Conservation (phyloP, 2,888 invertebrate genomes). For the Megaustenia siamemsis region DNA sequence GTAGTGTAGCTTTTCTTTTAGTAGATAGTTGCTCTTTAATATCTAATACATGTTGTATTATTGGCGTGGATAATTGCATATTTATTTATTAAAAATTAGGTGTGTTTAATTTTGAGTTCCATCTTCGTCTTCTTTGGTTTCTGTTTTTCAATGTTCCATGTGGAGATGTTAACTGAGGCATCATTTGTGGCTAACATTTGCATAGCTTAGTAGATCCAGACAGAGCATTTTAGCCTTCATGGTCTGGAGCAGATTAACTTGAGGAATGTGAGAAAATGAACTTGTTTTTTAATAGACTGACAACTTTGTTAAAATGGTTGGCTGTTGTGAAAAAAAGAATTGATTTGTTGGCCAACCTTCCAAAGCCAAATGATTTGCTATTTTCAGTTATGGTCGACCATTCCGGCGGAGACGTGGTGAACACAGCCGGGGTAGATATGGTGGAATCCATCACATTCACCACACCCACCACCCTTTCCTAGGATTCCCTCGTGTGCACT, state of each 20-base stretch:
- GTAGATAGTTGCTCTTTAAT: too few relatives aligned
- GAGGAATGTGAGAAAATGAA: background rate
- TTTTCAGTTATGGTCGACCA: slow-evolving; percentile 55
- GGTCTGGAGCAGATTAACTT: slow-evolving; percentile 21
- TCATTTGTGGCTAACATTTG: background rate
- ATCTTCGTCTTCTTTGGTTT: background rate
- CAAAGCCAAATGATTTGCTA: slow-evolving; percentile 19
- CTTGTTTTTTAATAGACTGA: background rate
- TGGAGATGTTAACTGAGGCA: background rate
- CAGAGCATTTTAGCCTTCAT: background rate
- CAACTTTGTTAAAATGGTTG: background rate
- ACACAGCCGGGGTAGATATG: slow-evolving; percentile 48
- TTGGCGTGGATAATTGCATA: too few relatives aligned
- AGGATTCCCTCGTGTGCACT: slow-evolving; percentile 50
- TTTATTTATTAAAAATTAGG: too few relatives aligned
- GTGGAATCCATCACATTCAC: slow-evolving; percentile 33
- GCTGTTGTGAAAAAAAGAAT: background rate
- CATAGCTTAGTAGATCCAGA: background rate
- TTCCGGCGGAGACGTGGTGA: slow-evolving; percentile 54
- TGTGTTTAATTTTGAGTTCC: background rate
- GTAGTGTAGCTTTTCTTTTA: too few relatives aligned
- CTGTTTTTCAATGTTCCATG: background rate
- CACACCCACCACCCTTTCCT: slow-evolving; percentile 46
- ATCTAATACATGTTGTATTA: too few relatives aligned
- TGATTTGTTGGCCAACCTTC: background rate